Evolutionary conservation across 2,113 vertebrate species (phyloP).

Genomic region (Phaethornis superciliosus): DNA sequence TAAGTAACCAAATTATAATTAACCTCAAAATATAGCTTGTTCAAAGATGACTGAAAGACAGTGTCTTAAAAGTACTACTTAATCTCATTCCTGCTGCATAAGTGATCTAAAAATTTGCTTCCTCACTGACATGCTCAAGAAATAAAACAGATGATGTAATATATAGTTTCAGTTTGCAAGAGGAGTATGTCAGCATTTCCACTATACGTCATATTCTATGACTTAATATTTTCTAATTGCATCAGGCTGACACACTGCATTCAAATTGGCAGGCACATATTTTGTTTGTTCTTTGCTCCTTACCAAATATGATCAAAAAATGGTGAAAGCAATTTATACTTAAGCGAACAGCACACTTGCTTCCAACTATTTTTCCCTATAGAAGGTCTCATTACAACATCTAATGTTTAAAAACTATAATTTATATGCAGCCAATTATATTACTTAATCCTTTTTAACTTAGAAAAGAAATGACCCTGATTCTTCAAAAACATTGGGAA

Average conservation of each 20-base stretch:
- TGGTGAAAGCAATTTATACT: neutral
- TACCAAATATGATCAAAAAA: conserved; percentile 59
- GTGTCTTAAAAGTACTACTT: conserved; percentile 57
- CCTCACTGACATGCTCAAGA: neutral
- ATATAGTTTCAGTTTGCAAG: neutral
- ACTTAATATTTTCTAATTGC: conserved; percentile 15
- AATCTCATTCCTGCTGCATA: conserved; percentile 18
- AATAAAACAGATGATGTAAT: conserved; percentile 33
- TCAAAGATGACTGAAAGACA: conserved; percentile 53
- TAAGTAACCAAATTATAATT: conserved; percentile 60
- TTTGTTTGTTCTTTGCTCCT: conserved; percentile 26
- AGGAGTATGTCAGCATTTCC: neutral
- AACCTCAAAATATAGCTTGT: conserved; percentile 57
- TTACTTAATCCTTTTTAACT: neutral
- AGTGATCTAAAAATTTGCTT: conserved; percentile 16
- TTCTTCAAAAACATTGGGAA: neutral
- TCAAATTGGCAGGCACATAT: neutral
- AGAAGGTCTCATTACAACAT: conserved; percentile 24
- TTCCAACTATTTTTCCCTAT: conserved; percentile 5
- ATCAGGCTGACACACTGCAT: conserved; percentile 8
- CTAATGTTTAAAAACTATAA: neutral
- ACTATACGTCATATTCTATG: neutral
- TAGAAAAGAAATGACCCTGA: neutral
- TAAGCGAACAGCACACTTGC: neutral
- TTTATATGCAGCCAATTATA: neutral